Evolutionary conservation across 1,140 invertebrate species (phyloP).

Genomic region (Musca domestica): DNA sequence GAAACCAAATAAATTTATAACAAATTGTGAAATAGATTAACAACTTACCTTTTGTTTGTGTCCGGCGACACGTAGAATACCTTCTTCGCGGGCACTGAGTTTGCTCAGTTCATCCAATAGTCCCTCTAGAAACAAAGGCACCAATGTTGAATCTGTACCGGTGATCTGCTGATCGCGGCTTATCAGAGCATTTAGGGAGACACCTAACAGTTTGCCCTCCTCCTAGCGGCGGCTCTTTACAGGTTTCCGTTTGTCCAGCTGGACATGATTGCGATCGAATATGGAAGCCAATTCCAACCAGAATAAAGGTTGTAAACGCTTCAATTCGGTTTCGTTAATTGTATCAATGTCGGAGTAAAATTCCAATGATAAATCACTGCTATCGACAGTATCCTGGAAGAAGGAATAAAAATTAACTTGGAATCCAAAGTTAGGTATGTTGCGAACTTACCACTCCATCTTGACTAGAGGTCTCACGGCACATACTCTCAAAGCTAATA

Average conservation of each 20-base stretch:
- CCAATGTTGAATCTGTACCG: slow-evolving; percentile 66
- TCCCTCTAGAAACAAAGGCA: slow-evolving; percentile 58
- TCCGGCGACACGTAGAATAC: slow-evolving; percentile 74
- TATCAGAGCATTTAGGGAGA: slow-evolving; percentile 75
- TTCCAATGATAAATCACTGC: slow-evolving; percentile 32
- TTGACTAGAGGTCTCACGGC: slow-evolving; percentile 43
- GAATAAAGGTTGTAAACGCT: slow-evolving; percentile 69
- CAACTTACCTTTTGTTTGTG: slow-evolving; percentile 74
- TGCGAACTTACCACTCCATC: slow-evolving; percentile 33
- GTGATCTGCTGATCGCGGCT: slow-evolving; percentile 77
- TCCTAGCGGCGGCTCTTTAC: slow-evolving; percentile 75
- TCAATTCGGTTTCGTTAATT: slow-evolving; percentile 62
- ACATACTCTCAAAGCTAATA: slow-evolving; percentile 52
- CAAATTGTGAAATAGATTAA: not conserved
- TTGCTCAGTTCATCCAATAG: slow-evolving; percentile 62
- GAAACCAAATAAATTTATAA: not conserved
- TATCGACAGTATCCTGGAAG: slow-evolving; percentile 36
- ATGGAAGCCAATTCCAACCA: slow-evolving; percentile 77
- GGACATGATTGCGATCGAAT: slow-evolving; percentile 74
- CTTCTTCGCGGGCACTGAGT: slow-evolving; percentile 69
- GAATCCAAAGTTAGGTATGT: not conserved
- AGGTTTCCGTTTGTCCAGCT: slow-evolving; percentile 73
- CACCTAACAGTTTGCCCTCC: slow-evolving; percentile 80
- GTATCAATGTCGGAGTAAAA: slow-evolving; percentile 59
- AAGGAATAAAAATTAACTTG: not conserved